Evolutionary conservation across 30 jellyfish, hydroid and myxozoan species (phyloP).

Genomic region (Turritopsis rubra): DNA sequence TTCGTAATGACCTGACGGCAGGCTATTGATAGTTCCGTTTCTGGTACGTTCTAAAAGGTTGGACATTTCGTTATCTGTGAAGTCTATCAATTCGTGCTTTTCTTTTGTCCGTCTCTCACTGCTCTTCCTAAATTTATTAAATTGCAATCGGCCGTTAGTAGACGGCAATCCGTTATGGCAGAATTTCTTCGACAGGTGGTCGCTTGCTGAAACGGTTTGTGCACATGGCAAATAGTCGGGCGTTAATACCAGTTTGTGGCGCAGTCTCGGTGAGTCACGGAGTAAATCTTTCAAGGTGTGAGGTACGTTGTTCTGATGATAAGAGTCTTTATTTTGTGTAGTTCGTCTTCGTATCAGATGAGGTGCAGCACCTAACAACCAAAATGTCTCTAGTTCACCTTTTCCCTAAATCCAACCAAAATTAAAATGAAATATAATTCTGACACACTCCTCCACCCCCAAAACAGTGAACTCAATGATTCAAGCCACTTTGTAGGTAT

Average conservation of each 20-base stretch:
- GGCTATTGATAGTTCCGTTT: not conserved
- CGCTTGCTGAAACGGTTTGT: not conserved
- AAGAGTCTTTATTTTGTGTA: not conserved
- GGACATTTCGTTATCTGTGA: not conserved
- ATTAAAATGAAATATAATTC: not conserved
- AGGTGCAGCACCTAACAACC: not conserved
- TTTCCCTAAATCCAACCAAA: conserved; percentile 1
- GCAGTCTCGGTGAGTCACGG: conserved; percentile 4
- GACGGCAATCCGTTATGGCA: not conserved
- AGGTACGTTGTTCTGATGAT: not conserved
- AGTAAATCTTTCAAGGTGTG: not conserved
- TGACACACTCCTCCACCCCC: not conserved
- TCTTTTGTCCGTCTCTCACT: not conserved
- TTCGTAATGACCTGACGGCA: not conserved
- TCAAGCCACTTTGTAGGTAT: no score
- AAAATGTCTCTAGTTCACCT: not conserved
- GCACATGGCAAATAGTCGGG: conserved; percentile 7
- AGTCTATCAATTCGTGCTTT: conserved; percentile 9
- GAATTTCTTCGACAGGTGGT: not conserved
- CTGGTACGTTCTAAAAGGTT: not conserved
- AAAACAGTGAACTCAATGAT: no score
- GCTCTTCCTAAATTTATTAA: not conserved
- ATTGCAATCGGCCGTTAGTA: not conserved
- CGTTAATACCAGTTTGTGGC: conserved; percentile 2
- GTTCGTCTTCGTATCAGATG: not conserved